These are phyloP conservation scores for Sericinus montela DNA, from an alignment of 2,888 invertebrate species.

Conservation along the genomic window DNA sequence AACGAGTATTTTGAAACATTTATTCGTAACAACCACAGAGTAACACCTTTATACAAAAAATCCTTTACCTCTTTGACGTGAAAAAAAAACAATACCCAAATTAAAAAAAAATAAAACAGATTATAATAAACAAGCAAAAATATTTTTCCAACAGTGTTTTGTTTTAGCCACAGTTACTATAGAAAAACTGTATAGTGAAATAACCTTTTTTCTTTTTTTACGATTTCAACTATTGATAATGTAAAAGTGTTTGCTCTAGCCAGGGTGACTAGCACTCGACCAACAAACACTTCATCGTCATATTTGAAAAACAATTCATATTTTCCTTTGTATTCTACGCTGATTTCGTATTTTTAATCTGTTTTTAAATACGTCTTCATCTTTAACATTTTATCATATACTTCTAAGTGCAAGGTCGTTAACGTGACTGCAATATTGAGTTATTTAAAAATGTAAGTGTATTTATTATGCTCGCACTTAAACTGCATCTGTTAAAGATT, in stretches of 20 bases:
- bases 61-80: too few species aligned
- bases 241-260: slow-evolving; percentile 11
- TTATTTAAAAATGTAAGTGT: not conserved
- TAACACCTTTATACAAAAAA: too few species aligned
- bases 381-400: slow-evolving; percentile 14
- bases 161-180: not conserved
- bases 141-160: too few species aligned
- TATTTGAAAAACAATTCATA: slow-evolving; percentile 15
- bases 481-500: too few species aligned
- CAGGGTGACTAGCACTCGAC: slow-evolving; percentile 3
- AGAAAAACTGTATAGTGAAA: not conserved
- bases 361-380: not conserved
- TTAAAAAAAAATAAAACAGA: too few species aligned
- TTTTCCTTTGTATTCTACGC: slow-evolving; percentile 3
- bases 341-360: slow-evolving; percentile 13
- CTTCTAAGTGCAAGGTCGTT: slow-evolving; percentile 6
- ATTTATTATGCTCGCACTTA: not conserved
- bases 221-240: slow-evolving; percentile 15
- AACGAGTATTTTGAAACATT: too few species aligned
- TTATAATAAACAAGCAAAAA: too few species aligned
- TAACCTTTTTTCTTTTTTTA: slow-evolving; percentile 6
- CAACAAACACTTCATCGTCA: slow-evolving; percentile 14
- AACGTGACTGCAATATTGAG: slow-evolving; percentile 7
- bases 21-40: too few species aligned
- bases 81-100: too few species aligned